Evolutionary conservation across 2,797 vertebrate genomes (phyloP).

Genomic region (Acanthurus tractus): DNA sequence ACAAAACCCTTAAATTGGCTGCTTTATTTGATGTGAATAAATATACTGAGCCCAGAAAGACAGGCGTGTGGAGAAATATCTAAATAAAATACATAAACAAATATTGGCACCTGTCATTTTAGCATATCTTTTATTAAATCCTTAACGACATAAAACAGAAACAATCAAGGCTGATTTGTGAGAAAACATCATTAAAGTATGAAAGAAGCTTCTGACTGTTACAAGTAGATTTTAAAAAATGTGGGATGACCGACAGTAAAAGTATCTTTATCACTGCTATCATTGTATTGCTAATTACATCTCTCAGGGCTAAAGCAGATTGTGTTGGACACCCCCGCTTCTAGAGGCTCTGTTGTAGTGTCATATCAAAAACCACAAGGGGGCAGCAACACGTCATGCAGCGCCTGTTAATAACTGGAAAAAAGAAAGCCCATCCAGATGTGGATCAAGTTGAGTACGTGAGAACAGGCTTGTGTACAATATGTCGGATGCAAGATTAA

Average conservation of each 20-base stretch:
- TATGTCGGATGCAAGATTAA: background rate
- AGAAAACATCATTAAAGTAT: background rate
- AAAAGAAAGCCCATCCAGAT: background rate
- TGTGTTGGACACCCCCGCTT: background rate
- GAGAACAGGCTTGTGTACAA: slow-evolving; percentile 1
- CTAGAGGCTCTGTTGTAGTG: slow-evolving; percentile 1
- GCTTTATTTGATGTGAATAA: background rate
- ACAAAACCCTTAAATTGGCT: background rate
- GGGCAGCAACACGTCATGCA: slow-evolving; percentile 47
- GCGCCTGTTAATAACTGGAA: background rate
- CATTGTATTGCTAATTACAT: background rate
- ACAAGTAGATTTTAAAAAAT: background rate
- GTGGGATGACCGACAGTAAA: background rate
- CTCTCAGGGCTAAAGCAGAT: background rate
- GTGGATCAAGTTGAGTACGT: background rate
- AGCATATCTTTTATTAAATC: background rate
- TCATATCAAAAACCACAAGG: slow-evolving; percentile 33
- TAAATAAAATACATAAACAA: background rate
- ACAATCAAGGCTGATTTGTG: background rate
- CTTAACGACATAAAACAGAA: background rate
- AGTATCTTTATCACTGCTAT: background rate
- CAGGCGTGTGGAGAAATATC: background rate
- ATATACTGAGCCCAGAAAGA: background rate
- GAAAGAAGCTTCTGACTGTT: background rate
- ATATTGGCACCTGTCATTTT: background rate